phyloP scores from a whole-genome alignment of 2,888 invertebrate genomes.

The Protophormia terraenovae region DNA sequence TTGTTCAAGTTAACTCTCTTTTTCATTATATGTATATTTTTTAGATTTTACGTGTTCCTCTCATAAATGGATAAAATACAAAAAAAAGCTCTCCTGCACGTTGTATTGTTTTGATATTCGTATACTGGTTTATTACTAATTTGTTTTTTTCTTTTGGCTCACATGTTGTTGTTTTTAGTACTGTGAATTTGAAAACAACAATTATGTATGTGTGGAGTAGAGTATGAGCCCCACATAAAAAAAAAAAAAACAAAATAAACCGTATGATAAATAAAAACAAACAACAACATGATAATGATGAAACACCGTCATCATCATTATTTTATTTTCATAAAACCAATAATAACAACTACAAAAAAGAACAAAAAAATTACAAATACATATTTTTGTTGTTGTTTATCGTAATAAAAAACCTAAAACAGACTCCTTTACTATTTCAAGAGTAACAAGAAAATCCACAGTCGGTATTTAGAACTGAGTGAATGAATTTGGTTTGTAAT shows the following conservation, averaged over 20 bases:
- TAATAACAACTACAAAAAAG: too few species aligned
- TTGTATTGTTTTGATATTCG: conserved; percentile 41
- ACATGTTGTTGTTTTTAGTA: conserved; percentile 27
- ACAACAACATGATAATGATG: neutral
- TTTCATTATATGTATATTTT: neutral
- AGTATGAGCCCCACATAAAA: neutral
- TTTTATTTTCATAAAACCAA: too few species aligned
- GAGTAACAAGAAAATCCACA: too few species aligned
- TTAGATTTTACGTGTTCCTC: neutral
- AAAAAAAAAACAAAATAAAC: neutral
- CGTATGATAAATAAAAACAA: neutral
- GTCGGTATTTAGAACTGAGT: too few species aligned
- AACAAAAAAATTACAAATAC: too few species aligned
- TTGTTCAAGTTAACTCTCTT: neutral
- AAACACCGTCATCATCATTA: too few species aligned
- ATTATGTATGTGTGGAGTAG: too few species aligned
- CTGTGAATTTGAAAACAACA: neutral
- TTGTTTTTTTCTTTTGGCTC: neutral
- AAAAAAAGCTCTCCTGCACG: conserved; percentile 45
- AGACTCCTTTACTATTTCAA: too few species aligned
- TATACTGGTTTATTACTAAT: conserved; percentile 5
- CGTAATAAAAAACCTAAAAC: too few species aligned
- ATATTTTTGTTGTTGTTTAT: too few species aligned
- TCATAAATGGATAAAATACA: neutral
- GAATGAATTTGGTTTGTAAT: too few species aligned